A percentile compares a stretch with the other conserved stretches of the same genome.
These are phyloP conservation scores for Zeus faber DNA, from an alignment of 2,113 vertebrate species.

Conservation along the genomic window DNA sequence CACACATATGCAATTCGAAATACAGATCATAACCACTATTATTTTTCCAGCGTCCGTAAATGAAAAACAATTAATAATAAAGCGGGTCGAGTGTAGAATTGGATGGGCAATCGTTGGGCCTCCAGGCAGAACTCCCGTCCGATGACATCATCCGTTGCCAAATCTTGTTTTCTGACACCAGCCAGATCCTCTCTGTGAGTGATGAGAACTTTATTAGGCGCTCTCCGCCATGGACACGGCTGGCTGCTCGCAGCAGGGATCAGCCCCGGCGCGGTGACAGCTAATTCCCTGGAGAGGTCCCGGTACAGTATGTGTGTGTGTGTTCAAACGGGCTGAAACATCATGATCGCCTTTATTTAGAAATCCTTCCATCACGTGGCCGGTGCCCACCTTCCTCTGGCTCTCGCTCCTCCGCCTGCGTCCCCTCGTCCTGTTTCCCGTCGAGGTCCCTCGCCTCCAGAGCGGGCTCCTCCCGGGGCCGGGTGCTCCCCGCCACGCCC, in stretches of 20 bases:
- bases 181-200: slow-evolving; percentile 41
- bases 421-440: slow-evolving; percentile 48
- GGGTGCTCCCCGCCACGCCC: slow-evolving; percentile 30
- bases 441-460: slow-evolving; percentile 50
- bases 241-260: slow-evolving; percentile 39
- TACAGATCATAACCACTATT: too few species aligned
- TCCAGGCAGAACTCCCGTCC: slow-evolving; percentile 29
- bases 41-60: slow-evolving; percentile 26
- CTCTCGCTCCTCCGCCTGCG: slow-evolving; percentile 61
- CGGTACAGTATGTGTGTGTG: slow-evolving; percentile 19
- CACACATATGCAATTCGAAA: slow-evolving; percentile 24
- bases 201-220: slow-evolving; percentile 64
- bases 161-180: slow-evolving; percentile 38
- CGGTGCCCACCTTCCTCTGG: slow-evolving; percentile 72
- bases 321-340: slow-evolving; percentile 22
- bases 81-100: slow-evolving; percentile 46
- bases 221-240: slow-evolving; percentile 41
- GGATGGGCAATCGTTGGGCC: slow-evolving; percentile 32
- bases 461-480: slow-evolving; percentile 49
- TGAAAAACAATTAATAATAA: slow-evolving; percentile 5
- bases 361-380: slow-evolving; percentile 43
- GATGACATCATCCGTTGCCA: slow-evolving; percentile 28
- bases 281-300: slow-evolving; percentile 55
- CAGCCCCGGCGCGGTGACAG: slow-evolving; percentile 56
- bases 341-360: slow-evolving; percentile 49